Base-by-base conservation (phyloP, 2,797 vertebrate species). In the Eleutherodactylus coqui region DNA sequence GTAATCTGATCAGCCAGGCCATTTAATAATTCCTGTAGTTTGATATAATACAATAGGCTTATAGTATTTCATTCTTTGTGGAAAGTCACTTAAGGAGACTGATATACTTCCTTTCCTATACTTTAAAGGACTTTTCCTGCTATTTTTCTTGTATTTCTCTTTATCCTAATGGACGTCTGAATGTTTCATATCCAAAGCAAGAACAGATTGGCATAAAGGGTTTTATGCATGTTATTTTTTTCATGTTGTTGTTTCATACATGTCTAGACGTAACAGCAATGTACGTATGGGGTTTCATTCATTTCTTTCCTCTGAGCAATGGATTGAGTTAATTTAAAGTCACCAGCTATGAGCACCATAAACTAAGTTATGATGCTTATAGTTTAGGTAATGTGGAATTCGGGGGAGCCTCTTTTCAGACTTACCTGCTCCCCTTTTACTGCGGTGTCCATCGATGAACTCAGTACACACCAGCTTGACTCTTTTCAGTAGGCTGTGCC, bases 11-110 rank as follows among this genome's bases (percentile, higher is more conserved):
- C 75, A 78, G 80, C 75, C 80, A 29, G 62, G 51, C 47, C 38
- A 45, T 78, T 79, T 69, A 69, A 78, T 87, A 83, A 87, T 83
- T 87, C 73, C 27, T 86, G 72, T 43, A 86, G 85, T 76, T 86
- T 86, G 79, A 86, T 82, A 86, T 70, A 82, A 86, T 82, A 77
- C 73, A 82, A 82, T 77, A 82, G 55, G 72, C 79, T 69, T 86
- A 86, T 77, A 47, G 85, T 86, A 78, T 80, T 82, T 86, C 27
- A 32, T 82, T 67, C 45, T 82, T 69, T 34, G 53, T 82, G 58
- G 72, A 82, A 86, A 82, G 73, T 81, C 77, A 77, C 72, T 82
- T 82, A 82, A 82, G 72, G 60, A 82, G 79, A 76, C 75, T 67
- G 55, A 76, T 86, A 82, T 86, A 79, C 72, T 86, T 86, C 85